phyloP scores from a whole-genome alignment of 1,140 invertebrate species.

The Drosophila hydei region DNA sequence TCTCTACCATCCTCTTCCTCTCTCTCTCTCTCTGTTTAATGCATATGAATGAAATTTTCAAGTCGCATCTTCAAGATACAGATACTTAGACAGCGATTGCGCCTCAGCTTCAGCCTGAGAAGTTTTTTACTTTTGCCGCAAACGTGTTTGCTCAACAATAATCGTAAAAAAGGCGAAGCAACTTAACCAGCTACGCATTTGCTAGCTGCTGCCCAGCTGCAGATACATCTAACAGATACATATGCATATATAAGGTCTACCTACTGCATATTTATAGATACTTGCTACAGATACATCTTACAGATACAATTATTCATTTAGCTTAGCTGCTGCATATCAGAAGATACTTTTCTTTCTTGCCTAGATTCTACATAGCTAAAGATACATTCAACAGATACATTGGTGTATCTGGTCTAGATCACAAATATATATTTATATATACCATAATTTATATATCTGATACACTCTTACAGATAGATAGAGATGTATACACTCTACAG shows the following conservation, averaged over 20 bases:
- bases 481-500: too few species aligned
- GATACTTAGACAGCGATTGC: slow-evolving; percentile 44
- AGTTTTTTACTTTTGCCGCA: slow-evolving; percentile 59
- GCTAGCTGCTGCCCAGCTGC: slow-evolving; percentile 31
- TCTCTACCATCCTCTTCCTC: too few species aligned
- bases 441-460: neutral
- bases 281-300: too few species aligned
- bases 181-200: slow-evolving; percentile 14
- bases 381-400: too few species aligned
- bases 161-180: neutral
- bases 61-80: slow-evolving; percentile 44
- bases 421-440: neutral
- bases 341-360: too few species aligned
- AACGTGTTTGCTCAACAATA: slow-evolving; percentile 62
- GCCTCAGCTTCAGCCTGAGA: slow-evolving; percentile 46
- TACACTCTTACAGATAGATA: too few species aligned
- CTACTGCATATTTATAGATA: too few species aligned
- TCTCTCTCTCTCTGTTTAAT: slow-evolving; percentile 26
- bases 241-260: neutral
- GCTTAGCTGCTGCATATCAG: neutral
- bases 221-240: neutral
- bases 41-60: slow-evolving; percentile 70
- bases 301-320: too few species aligned
- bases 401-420: too few species aligned
- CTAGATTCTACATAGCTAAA: too few species aligned